phyloP scores from a whole-genome alignment of 2,888 invertebrate species.

The Sicus ferrugineus region DNA sequence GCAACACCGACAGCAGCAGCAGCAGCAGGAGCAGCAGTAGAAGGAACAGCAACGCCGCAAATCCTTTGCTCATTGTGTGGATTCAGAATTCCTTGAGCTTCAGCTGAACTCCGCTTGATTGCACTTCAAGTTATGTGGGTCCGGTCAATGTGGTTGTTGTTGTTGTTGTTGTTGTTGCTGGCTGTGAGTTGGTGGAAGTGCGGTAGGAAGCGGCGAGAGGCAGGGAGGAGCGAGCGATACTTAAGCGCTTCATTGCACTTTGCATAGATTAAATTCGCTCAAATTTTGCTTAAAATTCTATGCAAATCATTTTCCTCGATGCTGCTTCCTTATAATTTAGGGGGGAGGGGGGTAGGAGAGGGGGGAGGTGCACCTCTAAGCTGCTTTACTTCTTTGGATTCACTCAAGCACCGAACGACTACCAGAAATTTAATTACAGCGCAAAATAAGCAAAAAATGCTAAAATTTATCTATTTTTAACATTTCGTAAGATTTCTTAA shows the following conservation, averaged over 20 bases:
- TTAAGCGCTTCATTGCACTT: too few species aligned
- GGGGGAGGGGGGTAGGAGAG: too few species aligned
- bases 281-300: not conserved
- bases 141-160: too few species aligned
- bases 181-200: not conserved
- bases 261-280: slow-evolving; percentile 4
- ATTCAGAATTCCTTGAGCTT: not conserved
- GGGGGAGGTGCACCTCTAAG: too few species aligned
- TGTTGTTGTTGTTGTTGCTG: not conserved
- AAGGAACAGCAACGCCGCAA: not conserved
- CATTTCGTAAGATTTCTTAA: too few species aligned
- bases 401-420: too few species aligned
- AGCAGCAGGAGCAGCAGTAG: not conserved
- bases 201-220: not conserved
- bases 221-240: too few species aligned
- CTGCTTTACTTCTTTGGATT: too few species aligned
- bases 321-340: too few species aligned
- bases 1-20: not conserved
- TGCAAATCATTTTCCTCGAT: not conserved
- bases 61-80: slow-evolving; percentile 2
- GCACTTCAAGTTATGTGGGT: not conserved
- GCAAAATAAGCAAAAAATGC: too few species aligned
- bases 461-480: too few species aligned
- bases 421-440: too few species aligned
- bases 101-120: not conserved